Conservation (phyloP, 2,113 vertebrate genomes). For the Misgurnus anguillicaudatus region DNA sequence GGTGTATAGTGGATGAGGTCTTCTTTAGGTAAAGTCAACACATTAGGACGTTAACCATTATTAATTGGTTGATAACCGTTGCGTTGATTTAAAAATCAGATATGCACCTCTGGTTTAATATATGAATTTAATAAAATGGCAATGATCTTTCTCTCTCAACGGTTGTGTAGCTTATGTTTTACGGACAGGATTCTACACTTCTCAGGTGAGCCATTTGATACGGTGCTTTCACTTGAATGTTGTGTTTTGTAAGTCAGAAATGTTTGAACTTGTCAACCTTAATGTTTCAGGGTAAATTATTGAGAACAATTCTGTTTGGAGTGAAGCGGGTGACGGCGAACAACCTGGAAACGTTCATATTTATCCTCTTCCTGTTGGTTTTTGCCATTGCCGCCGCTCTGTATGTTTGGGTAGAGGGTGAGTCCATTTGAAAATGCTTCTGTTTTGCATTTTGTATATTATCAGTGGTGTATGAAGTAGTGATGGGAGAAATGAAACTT, state of each 20-base stretch:
- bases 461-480: too few species aligned
- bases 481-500: too few species aligned
- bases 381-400: slow-evolving; percentile 92
- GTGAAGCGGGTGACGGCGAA: slow-evolving; percentile 97
- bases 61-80: neutral
- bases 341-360: slow-evolving; percentile 96
- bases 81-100: too few species aligned
- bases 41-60: too few species aligned
- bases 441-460: neutral
- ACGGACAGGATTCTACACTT: slow-evolving; percentile 94
- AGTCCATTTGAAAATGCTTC: slow-evolving; percentile 34
- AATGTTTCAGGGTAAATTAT: slow-evolving; percentile 83
- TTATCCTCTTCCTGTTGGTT: slow-evolving; percentile 95
- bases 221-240: neutral
- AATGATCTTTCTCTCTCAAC: slow-evolving; percentile 39
- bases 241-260: neutral
- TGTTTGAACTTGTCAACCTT: neutral
- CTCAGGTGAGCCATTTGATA: slow-evolving; percentile 80
- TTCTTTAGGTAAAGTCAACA: too few species aligned
- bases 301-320: slow-evolving; percentile 93
- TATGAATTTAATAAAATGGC: neutral
- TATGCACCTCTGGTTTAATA: neutral
- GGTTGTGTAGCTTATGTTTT: slow-evolving; percentile 93
- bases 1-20: slow-evolving; percentile 90
- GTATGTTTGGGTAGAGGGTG: slow-evolving; percentile 97